A percentile compares a stretch with the other conserved stretches of the same genome.
These are phyloP conservation scores for Tolypeutes matacus DNA, from an alignment of 2,797 vertebrate species.

Conservation along the genomic window DNA sequence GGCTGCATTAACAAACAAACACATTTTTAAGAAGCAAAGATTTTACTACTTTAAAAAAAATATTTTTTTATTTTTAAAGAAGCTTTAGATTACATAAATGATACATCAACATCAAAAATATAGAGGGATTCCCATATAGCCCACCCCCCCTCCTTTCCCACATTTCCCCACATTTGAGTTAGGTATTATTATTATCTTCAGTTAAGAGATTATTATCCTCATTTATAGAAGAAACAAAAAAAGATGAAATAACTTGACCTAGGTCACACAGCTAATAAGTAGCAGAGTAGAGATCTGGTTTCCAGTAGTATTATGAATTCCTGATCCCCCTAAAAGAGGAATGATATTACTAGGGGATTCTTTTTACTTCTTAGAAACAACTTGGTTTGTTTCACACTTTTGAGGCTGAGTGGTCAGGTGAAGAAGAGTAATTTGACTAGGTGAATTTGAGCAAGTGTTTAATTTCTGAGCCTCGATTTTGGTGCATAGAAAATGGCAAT, in stretches of 20 bases:
- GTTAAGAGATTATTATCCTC: background rate
- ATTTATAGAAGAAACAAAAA: background rate
- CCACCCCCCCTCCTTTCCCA: no score
- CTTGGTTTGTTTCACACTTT: background rate
- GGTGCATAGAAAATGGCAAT: background rate
- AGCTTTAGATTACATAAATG: no score
- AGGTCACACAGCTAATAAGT: background rate
- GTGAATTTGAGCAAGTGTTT: background rate
- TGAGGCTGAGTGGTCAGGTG: background rate
- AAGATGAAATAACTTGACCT: background rate
- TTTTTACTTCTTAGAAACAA: background rate
- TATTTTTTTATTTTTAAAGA: background rate
- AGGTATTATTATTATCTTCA: background rate
- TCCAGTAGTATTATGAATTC: background rate
- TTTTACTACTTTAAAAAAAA: background rate
- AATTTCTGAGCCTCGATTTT: background rate
- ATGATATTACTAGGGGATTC: background rate
- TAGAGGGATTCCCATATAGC: no score
- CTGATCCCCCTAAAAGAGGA: background rate
- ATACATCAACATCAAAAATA: no score
- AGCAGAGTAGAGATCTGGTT: background rate
- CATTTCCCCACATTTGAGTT: background rate
- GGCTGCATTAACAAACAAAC: background rate
- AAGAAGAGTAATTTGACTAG: background rate
- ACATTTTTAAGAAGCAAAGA: conserved; percentile 7